phyloP scores from a whole-genome alignment of 2,888 invertebrate genomes.

The Limnephilus lunatus region DNA sequence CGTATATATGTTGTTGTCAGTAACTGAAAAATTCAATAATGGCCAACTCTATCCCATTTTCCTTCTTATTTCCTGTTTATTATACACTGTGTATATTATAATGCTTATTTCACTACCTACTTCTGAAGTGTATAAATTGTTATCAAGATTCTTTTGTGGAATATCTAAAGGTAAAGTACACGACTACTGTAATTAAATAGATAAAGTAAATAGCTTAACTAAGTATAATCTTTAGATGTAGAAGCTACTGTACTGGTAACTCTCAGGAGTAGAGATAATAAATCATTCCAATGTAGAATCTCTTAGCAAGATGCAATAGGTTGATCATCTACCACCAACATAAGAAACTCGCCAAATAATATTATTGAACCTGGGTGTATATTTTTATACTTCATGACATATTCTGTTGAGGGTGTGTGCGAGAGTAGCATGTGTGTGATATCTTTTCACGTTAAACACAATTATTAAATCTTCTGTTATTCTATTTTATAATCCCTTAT shows the following conservation, averaged over 20 bases:
- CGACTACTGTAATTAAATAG: neutral
- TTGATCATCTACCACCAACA: neutral
- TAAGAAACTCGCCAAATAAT: neutral
- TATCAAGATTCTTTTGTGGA: neutral
- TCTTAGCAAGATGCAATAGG: neutral
- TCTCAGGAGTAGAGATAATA: neutral
- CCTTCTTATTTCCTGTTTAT: neutral
- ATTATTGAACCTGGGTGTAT: constrained; percentile 39
- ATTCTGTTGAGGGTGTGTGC: constrained; percentile 31
- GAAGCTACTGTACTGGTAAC: neutral
- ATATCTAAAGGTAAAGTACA: neutral
- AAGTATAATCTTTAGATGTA: neutral
- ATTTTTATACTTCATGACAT: constrained; percentile 4
- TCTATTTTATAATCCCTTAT: neutral
- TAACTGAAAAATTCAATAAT: neutral
- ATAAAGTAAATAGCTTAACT: neutral
- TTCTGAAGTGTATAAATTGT: neutral
- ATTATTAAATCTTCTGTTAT: neutral
- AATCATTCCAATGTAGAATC: neutral
- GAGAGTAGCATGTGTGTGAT: constrained; percentile 43
- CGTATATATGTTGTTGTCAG: neutral
- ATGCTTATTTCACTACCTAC: neutral
- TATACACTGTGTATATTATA: neutral
- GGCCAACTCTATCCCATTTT: neutral
- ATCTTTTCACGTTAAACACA: constrained; percentile 36